Evolutionary conservation across 2,113 vertebrate species (phyloP).

Genomic region (Muntiacus muntjak): DNA sequence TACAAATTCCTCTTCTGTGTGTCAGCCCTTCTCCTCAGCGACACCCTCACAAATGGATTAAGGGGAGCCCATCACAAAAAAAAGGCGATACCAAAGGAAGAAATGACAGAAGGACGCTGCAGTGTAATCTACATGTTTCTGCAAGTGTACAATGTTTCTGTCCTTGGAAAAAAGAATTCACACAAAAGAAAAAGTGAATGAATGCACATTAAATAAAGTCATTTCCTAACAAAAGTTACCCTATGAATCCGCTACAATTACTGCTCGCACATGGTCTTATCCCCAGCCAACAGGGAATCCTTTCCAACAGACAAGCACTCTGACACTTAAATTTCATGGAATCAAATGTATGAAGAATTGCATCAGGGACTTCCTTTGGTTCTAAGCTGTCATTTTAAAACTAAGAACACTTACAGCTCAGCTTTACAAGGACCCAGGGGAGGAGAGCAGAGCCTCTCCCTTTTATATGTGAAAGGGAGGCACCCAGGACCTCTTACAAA

Average conservation of each 20-base stretch:
- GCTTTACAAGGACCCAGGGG: accelerated
- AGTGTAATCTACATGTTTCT: neutral
- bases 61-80: neutral
- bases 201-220: neutral
- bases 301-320: neutral
- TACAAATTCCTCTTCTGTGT: neutral
- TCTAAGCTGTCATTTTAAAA: neutral
- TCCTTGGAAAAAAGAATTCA: neutral
- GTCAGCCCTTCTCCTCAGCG: neutral
- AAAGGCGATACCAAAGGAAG: neutral
- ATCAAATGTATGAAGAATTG: neutral
- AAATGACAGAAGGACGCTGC: too few species aligned
- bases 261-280: neutral
- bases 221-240: neutral
- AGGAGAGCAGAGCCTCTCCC: too few species aligned
- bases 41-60: neutral
- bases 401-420: neutral
- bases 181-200: neutral
- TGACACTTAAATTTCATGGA: neutral
- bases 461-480: accelerated
- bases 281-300: neutral
- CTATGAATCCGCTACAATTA: too few species aligned
- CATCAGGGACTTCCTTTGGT: accelerated
- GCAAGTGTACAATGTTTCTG: neutral
- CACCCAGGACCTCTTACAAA: accelerated